Evolutionary conservation across 2,797 vertebrate species (phyloP), one percentile per base, ranked within the genome.

Genomic region (Malurus leucopterus): DNA sequence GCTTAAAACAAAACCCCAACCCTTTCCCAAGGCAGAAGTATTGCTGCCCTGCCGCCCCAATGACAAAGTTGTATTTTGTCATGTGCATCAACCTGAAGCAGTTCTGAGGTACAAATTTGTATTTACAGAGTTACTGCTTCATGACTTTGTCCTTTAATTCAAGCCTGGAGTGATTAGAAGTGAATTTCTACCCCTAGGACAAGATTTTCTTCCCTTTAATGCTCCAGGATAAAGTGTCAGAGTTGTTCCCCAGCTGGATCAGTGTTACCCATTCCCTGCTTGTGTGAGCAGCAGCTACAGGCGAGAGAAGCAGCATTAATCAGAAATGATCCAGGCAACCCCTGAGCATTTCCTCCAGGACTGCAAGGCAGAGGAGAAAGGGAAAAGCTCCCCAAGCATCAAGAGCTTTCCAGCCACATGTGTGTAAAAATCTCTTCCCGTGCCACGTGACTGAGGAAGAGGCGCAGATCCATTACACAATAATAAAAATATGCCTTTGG

Each of bases 401-500:
- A 71, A 74, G 85, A 88, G 82, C 55, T 94, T 85, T 62, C 84
- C 79, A 90, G 90, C 93, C 95, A 78, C 80, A 89, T 94, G 95
- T 88, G 84, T 2, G 0, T 68, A 71, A 77, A 88, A 71, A 76
- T 68, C 92, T 89, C 46, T 91, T 80, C 90, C 90, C 12, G 1
- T 51, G 85, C 93, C 97, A 97, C 97, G 96, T 97, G 97, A 97
- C 95, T 1, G 69, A 80, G 93, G 92, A 88, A 91, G 74, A 92
- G 86, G 83, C 95, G 49, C 94, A 69, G 87, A 92, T 89, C 93
- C 93, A 96, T 97, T 96, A 98, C 97, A 95, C 96, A 96, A 96
- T 97, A 95, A 95, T 97, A 92, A 95, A 98, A 97, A 97, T 97
- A 97, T 98, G 97, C 95, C 93, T 92, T 94, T 94, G 96, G 96